These are phyloP conservation scores for Heterodera schachtii DNA, from an alignment of 1,140 invertebrate genomes.

Conservation along the genomic window DNA sequence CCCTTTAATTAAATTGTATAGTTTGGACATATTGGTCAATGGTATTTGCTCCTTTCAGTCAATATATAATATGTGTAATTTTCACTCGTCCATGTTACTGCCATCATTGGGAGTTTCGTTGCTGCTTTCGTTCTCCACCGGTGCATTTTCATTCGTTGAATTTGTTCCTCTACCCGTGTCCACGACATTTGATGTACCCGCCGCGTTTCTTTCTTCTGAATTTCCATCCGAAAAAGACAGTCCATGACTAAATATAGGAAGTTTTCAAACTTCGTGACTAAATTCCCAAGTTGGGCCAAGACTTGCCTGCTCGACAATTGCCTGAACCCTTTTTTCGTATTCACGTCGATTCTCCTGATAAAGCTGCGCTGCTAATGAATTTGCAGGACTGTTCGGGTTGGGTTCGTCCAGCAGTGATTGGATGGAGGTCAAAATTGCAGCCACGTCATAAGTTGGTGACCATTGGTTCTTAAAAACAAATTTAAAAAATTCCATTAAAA, in stretches of 20 bases:
- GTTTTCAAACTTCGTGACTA: background rate
- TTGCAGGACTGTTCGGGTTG: slow-evolving; percentile 90
- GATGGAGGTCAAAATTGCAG: slow-evolving; percentile 91
- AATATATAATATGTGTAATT: background rate
- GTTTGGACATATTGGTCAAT: no score
- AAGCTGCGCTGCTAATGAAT: slow-evolving; percentile 90
- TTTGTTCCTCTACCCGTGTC: background rate
- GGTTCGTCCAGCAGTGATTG: slow-evolving; percentile 74
- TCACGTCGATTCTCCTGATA: slow-evolving; percentile 73
- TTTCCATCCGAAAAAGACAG: slow-evolving; percentile 46
- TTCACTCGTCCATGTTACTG: background rate
- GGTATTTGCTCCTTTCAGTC: background rate
- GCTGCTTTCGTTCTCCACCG: background rate
- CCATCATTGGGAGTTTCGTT: background rate
- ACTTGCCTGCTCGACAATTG: slow-evolving; percentile 82
- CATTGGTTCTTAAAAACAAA: slow-evolving; percentile 84
- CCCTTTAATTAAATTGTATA: no score
- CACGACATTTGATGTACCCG: background rate
- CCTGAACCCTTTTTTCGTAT: slow-evolving; percentile 94
- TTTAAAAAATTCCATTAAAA: slow-evolving; percentile 13
- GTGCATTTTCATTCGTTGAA: background rate
- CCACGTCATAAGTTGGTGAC: slow-evolving; percentile 99
- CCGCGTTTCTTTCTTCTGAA: slow-evolving; percentile 3
- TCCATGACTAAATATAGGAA: slow-evolving; percentile 50
- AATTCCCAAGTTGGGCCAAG: slow-evolving; percentile 13